Evolutionary conservation across 2,888 invertebrate genomes (phyloP).

Genomic region (Eristalis pertinax): DNA sequence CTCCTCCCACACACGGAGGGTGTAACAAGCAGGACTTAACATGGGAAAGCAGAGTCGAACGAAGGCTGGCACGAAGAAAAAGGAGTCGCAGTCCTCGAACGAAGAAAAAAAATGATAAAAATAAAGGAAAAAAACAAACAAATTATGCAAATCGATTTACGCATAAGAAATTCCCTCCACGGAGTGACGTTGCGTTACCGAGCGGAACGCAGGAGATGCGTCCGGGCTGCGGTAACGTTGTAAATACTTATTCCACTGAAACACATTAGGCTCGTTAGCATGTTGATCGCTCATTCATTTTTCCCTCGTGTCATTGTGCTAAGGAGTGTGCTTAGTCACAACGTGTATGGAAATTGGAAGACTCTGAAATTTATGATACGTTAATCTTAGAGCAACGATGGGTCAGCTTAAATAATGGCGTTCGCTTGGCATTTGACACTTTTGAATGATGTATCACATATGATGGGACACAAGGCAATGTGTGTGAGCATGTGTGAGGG

Average conservation of each 20-base stretch:
- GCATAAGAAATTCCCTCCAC: conserved; percentile 49
- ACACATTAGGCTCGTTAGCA: conserved; percentile 67
- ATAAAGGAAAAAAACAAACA: conserved; percentile 37
- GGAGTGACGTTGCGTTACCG: conserved; percentile 40
- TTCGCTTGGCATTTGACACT: conserved; percentile 29
- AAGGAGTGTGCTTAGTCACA: conserved; percentile 54
- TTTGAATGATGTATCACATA: conserved; percentile 4
- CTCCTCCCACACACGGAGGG: conserved; percentile 17
- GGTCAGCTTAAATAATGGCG: conserved; percentile 39
- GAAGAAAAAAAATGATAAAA: background rate
- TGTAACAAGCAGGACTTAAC: conserved; percentile 54
- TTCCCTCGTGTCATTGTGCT: conserved; percentile 50
- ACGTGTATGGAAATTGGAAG: conserved; percentile 20
- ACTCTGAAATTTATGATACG: conserved; percentile 30
- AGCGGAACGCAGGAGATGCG: conserved; percentile 3
- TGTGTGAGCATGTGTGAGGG: too few relatives aligned
- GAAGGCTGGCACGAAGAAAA: background rate
- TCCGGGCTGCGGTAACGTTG: conserved; percentile 5
- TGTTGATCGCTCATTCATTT: conserved; percentile 64
- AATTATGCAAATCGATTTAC: conserved; percentile 72
- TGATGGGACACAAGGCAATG: too few relatives aligned
- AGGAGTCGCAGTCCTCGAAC: background rate
- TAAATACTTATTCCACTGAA: conserved; percentile 50
- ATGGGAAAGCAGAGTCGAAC: conserved; percentile 24
- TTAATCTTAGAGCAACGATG: conserved; percentile 14